Conservation (phyloP, 2,797 vertebrate genomes). For the Amniataba percoides region DNA sequence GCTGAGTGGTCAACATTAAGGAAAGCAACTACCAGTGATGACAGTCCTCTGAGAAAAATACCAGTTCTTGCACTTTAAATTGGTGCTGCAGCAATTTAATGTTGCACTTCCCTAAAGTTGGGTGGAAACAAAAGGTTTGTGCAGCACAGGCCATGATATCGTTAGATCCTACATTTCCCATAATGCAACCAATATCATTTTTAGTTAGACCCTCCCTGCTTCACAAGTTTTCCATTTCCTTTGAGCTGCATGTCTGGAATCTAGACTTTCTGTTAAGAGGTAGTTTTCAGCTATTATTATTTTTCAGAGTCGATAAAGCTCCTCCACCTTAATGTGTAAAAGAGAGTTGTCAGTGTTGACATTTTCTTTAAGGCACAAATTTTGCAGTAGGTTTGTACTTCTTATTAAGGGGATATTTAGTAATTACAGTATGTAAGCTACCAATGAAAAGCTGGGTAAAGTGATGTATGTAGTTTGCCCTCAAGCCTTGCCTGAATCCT, state of each 20-base stretch:
- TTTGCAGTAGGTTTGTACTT: not conserved
- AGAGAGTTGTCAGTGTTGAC: too few relatives aligned
- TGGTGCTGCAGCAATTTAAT: not conserved
- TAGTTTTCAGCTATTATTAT: not conserved
- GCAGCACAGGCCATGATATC: not conserved
- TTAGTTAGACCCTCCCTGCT: not conserved
- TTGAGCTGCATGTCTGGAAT: not conserved
- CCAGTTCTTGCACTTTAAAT: not conserved
- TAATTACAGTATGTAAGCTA: not conserved
- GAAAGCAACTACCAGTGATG: not conserved
- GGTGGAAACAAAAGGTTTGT: not conserved
- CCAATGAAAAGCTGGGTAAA: not conserved
- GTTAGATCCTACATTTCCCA: conserved; percentile 9
- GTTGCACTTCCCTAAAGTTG: not conserved
- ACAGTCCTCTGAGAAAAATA: not conserved
- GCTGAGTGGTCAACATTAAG: not conserved
- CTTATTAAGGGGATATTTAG: not conserved
- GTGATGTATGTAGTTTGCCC: not conserved
- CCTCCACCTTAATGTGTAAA: not conserved
- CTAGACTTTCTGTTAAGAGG: not conserved
- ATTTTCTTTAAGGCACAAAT: not conserved
- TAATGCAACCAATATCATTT: conserved; percentile 7
- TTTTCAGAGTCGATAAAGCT: not conserved
- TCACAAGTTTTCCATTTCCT: too few relatives aligned
- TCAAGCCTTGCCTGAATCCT: conserved; percentile 9